phyloP scores from a whole-genome alignment of 2,888 invertebrate genomes.

The Achlya flavicornis region DNA sequence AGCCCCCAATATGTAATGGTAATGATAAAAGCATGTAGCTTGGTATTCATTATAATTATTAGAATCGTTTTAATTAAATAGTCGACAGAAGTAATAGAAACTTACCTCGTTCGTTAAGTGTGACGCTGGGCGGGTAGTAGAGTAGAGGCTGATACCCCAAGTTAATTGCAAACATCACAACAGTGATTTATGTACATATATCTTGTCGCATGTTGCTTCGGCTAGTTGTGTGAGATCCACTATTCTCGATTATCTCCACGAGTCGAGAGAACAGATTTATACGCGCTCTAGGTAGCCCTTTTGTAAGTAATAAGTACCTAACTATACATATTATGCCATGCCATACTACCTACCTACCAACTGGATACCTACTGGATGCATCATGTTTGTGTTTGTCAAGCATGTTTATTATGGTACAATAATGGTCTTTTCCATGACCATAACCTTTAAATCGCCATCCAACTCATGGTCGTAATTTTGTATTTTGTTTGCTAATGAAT shows the following conservation, averaged over 20 bases:
- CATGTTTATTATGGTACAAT: too few relatives aligned
- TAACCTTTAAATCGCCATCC: too few relatives aligned
- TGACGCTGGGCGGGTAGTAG: conserved; percentile 17
- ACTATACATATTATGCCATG: conserved; percentile 26
- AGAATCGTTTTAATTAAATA: conserved; percentile 22
- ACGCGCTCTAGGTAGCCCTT: conserved; percentile 30
- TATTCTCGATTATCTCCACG: conserved; percentile 43
- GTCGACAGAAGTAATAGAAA: conserved; percentile 37
- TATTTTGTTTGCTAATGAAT: too few relatives aligned
- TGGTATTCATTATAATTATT: conserved; percentile 50
- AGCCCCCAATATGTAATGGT: conserved; percentile 32
- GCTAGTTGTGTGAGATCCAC: conserved; percentile 33
- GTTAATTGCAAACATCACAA: conserved; percentile 54
- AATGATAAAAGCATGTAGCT: conserved; percentile 41
- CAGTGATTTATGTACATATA: conserved; percentile 42
- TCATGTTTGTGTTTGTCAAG: too few relatives aligned
- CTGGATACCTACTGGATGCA: conserved; percentile 21
- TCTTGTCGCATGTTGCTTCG: conserved; percentile 27
- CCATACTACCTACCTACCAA: too few relatives aligned
- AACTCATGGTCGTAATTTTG: too few relatives aligned
- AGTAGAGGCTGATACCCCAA: conserved; percentile 24
- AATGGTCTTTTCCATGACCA: too few relatives aligned
- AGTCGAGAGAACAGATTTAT: conserved; percentile 42
- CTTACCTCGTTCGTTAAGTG: conserved; percentile 23
- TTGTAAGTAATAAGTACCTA: conserved; percentile 36